phyloP scores from a whole-genome alignment of 2,797 vertebrate species.

The Numenius phaeopus region DNA sequence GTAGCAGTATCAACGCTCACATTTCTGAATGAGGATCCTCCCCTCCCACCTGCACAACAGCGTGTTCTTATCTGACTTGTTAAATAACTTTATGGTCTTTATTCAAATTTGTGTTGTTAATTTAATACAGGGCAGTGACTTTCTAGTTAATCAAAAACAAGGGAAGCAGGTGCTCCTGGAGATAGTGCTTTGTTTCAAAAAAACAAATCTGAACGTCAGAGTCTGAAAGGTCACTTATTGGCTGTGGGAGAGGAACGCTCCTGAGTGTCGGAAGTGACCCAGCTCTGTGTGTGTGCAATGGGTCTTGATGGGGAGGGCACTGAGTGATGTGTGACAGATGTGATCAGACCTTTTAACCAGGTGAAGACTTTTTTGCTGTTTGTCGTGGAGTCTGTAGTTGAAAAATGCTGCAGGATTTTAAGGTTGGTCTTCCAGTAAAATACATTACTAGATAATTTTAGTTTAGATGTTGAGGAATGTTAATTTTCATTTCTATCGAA shows the following conservation, averaged over 20 bases:
- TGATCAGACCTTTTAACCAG: neutral
- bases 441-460: neutral
- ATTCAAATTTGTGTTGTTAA: neutral
- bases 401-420: neutral
- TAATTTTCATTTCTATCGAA: neutral
- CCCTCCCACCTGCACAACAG: neutral
- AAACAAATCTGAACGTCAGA: neutral
- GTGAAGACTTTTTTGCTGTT: neutral
- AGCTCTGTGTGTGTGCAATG: accelerated
- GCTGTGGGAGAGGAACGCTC: neutral
- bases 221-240: neutral
- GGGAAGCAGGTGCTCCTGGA: neutral
- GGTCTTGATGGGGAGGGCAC: neutral
- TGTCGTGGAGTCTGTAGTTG: neutral
- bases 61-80: neutral
- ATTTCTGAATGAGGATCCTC: neutral
- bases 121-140: neutral
- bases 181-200: neutral
- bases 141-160: neutral
- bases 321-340: accelerated
- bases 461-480: too few relatives aligned
- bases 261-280: neutral
- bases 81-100: neutral
- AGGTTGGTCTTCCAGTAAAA: neutral
- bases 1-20: neutral